These are phyloP conservation scores for Cygnus olor DNA, from an alignment of 2,797 vertebrate genomes.

Conservation along the genomic window DNA sequence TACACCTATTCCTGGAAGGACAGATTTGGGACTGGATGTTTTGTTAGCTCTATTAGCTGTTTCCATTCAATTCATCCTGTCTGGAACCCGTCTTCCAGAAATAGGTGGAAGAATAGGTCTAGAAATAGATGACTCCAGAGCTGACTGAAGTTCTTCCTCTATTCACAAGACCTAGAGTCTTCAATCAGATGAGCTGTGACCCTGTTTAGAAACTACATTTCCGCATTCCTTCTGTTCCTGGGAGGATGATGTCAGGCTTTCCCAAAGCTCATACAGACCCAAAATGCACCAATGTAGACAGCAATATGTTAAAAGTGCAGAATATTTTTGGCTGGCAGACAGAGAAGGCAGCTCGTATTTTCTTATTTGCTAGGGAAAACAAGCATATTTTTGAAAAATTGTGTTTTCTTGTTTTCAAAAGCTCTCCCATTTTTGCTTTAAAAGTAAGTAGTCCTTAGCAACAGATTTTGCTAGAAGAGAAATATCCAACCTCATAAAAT, in stretches of 20 bases:
- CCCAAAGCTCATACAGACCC: not conserved
- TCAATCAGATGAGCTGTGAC: not conserved
- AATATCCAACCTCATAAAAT: conserved; percentile 11
- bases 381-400: not conserved
- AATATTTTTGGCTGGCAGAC: not conserved
- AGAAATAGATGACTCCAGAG: not conserved
- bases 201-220: not conserved
- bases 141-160: not conserved
- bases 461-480: not conserved
- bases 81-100: not conserved
- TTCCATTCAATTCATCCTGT: not conserved
- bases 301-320: not conserved
- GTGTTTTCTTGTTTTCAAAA: conserved; percentile 1
- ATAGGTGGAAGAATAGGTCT: not conserved
- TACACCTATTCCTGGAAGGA: not conserved
- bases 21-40: fast-evolving
- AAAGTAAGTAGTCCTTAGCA: conserved; percentile 3
- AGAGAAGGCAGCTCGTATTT: not conserved
- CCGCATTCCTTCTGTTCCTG: not conserved
- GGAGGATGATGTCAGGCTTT: not conserved
- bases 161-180: not conserved
- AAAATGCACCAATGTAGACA: not conserved
- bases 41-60: not conserved
- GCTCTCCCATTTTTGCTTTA: not conserved
- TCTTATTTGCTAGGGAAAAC: not conserved